Base-by-base conservation (phyloP, 2,888 invertebrate genomes). In the Gari tellinella region DNA sequence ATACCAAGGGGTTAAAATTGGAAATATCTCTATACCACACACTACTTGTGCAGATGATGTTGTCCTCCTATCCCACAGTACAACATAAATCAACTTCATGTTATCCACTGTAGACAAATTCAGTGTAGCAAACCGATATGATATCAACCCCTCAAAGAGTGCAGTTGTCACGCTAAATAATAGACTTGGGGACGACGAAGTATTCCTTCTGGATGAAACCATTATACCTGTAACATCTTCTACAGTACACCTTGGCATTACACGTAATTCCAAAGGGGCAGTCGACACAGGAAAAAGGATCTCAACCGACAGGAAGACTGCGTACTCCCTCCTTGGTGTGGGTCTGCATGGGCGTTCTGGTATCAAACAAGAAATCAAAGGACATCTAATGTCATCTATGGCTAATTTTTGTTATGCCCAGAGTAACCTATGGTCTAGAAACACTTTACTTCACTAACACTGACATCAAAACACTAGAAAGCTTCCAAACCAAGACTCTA, bases 1-100 rank as follows among this genome's bases (percentile, higher is more conserved):
- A 17, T 17, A 23, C 19, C 4, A 48, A 10, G 58, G 66, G n/a
- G 25, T 10, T 0, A 43, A 15, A 25, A 66, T 66, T n/a, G 66
- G 41, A 7, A 15, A 49, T 14, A 57, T 66, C 17, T 31, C 15
- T 1, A 57, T 55, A 25, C 45, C 51, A 19, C 25, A 43, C 17
- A 53, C 56, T 21, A 48, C 57, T 10, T 65, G 65, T 46, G 52
- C 58, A 15, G 58, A 66, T 21, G 52, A 31, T 31, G 31, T 31
- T 7, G 31, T 45, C 2, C 41, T 57, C 14, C 17, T 57, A 2
- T 57, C 57, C 17, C n/a, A 17, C 21, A 19, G 19, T 21, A 14
- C 48, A 17, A 48, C 17, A 17, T 23, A 46, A 17, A 25, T 40
- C n/a, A 14, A 17, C 8, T 10, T 2, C 7, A 56, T 56, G 56